Evolutionary conservation across 2,113 vertebrate genomes (phyloP), one percentile per base, ranked within the genome.

Genomic region (Melozone crissalis): DNA sequence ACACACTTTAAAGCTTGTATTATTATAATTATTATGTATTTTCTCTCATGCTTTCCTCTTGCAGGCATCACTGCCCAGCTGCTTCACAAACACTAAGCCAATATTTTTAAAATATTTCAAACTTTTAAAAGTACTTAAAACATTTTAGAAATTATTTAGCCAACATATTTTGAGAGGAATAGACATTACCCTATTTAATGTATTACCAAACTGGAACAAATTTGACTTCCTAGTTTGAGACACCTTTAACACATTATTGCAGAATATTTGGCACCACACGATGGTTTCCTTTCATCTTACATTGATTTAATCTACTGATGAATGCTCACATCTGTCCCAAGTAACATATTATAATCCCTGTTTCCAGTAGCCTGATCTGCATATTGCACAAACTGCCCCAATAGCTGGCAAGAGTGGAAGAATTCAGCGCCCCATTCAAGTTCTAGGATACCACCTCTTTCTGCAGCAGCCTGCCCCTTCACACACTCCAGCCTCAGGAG

Each of bases 401-500:
- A 33, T 33, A 13, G 16, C 0, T 66, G 21, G 22, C 44, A 82
- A 6, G 39, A 61, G 20, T 2, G 9, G 30, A 51, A 46, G 54
- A 75, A 46, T 39, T 63, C 57, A 67, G 59, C 19, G 5, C 5
- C 14, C 15, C 2, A 0, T 15, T 39, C 66, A 17, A 10, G 31
- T 4, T 1, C 26, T 3, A 31, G 79, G 30, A 54, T 31, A 28
- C 24, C 2, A 5, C 2, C 15, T 23, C 41, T 7, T 43, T 43
- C 57, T 12, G 63, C 63, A n/a, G 54, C 27, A 33, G 33, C 16
- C 33, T 17, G 17, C 23, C 27, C 3, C 1, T n/a, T 23, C 43
- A 26, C 27, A 30, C 18, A 3, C 21, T 47, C 13, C 63, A 66
- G 1, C 23, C 16, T 20, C 1, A 1, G 30, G 1, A 51, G 8